A percentile compares a stretch with the other conserved stretches of the same genome.
phyloP scores from a whole-genome alignment of 2,888 invertebrate species.

The Stramonita haemastoma region DNA sequence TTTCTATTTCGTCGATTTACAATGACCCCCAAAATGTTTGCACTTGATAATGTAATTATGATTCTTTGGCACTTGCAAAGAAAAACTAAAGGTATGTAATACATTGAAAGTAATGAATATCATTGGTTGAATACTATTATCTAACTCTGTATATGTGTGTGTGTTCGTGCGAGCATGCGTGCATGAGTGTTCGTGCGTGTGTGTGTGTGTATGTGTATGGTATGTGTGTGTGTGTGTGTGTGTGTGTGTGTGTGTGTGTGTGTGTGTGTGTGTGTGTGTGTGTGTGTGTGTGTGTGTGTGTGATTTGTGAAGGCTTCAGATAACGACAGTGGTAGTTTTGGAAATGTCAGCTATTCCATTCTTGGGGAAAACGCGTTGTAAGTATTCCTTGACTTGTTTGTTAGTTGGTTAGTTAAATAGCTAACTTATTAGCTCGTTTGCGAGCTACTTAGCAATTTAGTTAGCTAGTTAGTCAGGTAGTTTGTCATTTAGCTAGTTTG shows the following conservation, averaged over 20 bases:
- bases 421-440: too few species aligned
- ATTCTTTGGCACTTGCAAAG: too few species aligned
- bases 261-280: background rate
- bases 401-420: background rate
- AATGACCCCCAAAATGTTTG: too few species aligned
- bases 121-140: background rate
- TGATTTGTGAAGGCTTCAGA: constrained; percentile 18
- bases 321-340: background rate
- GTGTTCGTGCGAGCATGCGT: background rate
- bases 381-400: background rate
- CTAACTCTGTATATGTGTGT: background rate
- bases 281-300: background rate
- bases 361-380: background rate
- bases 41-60: too few species aligned
- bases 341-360: constrained; percentile 14
- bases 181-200: background rate
- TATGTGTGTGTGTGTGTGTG: too few species aligned
- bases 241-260: background rate
- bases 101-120: too few species aligned
- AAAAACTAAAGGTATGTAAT: too few species aligned
- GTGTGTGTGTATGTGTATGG: too few species aligned
- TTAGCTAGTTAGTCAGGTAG: too few species aligned
- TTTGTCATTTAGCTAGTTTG: too few species aligned
- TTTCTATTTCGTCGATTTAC: too few species aligned
- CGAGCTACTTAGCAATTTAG: too few species aligned